phyloP scores from a whole-genome alignment of 2,888 invertebrate genomes.

The Cryptophagus acutangulus region DNA sequence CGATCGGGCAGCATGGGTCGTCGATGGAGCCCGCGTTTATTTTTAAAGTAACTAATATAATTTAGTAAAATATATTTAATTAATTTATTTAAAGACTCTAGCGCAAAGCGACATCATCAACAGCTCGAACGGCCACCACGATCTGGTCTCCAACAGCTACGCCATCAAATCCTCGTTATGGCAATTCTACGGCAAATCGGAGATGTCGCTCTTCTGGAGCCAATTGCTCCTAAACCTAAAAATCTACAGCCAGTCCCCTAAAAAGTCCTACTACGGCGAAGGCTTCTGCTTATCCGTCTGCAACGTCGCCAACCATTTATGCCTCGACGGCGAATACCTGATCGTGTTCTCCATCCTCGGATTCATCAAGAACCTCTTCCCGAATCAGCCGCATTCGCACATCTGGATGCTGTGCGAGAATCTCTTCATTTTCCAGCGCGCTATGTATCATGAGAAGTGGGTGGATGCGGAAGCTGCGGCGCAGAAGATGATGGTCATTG shows the following conservation, averaged over 20 bases:
- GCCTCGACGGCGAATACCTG: conserved; percentile 53
- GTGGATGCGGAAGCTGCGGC: conserved; percentile 65
- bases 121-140: conserved; percentile 76
- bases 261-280: conserved; percentile 56
- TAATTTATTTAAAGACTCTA: conserved; percentile 51
- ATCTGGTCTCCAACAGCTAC: conserved; percentile 73
- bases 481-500: conserved; percentile 61
- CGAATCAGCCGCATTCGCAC: conserved; percentile 56
- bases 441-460: conserved; percentile 58
- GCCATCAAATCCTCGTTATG: conserved; percentile 81
- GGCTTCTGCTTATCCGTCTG: conserved; percentile 67
- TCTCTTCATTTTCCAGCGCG: conserved; percentile 46
- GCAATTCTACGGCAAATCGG: conserved; percentile 83
- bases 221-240: conserved; percentile 75
- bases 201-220: conserved; percentile 75
- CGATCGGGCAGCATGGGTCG: conserved; percentile 72
- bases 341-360: conserved; percentile 56
- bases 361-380: conserved; percentile 59
- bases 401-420: conserved; percentile 67
- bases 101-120: conserved; percentile 82
- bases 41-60: conserved; percentile 53
- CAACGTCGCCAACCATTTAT: conserved; percentile 57
- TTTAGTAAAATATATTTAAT: neutral
- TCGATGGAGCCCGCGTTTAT: no score
- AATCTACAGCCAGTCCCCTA: conserved; percentile 53